Percentiles rank a stretch among this genome's conserved stretches.
Conservation (phyloP, 2,888 invertebrate genomes). For the Microctonus hyperodae region DNA sequence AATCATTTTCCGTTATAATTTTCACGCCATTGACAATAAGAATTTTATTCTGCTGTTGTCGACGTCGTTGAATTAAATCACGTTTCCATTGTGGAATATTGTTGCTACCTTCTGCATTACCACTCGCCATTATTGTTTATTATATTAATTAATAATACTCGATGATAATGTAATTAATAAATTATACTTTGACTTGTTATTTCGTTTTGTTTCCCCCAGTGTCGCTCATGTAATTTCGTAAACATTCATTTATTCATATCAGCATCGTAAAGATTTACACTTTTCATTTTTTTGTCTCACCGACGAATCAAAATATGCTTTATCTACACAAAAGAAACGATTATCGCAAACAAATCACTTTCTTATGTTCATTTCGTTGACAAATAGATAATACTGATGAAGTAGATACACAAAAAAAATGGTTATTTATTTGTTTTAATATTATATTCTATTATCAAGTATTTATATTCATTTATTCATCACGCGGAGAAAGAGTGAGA, state of each 20-base stretch:
- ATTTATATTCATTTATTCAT: neutral
- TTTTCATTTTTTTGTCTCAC: too few species aligned
- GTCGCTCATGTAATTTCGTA: too few species aligned
- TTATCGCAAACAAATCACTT: neutral
- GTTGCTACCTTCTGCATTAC: neutral
- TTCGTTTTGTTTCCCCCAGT: neutral
- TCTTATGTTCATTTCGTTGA: neutral
- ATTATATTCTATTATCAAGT: neutral
- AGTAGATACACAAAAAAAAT: neutral
- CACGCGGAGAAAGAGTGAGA: neutral
- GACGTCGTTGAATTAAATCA: constrained; percentile 79
- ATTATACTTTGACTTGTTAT: neutral
- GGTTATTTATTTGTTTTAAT: neutral
- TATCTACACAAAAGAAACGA: neutral
- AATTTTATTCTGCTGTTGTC: constrained; percentile 63
- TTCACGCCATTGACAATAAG: constrained; percentile 50
- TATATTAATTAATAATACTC: neutral
- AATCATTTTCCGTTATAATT: constrained; percentile 43
- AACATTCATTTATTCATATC: too few species aligned
- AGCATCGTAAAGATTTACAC: too few species aligned
- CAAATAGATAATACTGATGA: neutral
- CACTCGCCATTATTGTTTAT: constrained; percentile 5
- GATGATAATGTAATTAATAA: neutral
- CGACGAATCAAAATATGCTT: neutral
- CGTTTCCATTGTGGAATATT: constrained; percentile 82